Base-by-base conservation (phyloP, 2,797 vertebrate genomes). In the Caiman crocodilus region DNA sequence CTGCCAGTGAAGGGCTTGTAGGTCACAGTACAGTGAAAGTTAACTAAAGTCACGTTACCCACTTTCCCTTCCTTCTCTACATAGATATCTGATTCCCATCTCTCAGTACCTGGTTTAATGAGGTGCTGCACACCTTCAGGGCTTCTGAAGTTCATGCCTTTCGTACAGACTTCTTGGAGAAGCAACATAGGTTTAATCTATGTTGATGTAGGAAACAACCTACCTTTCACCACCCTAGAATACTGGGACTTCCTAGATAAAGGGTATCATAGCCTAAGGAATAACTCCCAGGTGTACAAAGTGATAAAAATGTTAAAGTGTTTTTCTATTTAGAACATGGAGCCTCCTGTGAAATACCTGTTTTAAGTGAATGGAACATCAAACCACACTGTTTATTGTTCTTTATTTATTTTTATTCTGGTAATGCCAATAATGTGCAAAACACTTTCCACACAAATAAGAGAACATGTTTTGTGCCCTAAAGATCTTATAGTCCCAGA, bases 401-500 rank as follows among this genome's bases (percentile, higher is more conserved):
- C 85, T 85, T 42, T 26, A 3, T 26, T 61, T 23, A 14, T 15
- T 32, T 88, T 94, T 94, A 82, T 94, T 94, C 82, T 93, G 92
- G 84, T 89, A 82, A 35, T 25, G 59, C 28, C 80, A 67, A 61
- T 14, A 60, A 75, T 2, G 10, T 32, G 57, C 58, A 30, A 61
- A 58, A 63, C 4, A 17, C 67, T 73, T 30, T 61, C 88, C 79
- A 60, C 87, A 82, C 57, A 92, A 86, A 86, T 28, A 10, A 50
- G 42, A 50, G 42, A 50, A 20, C n/a, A 8, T 80, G 5, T 57
- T 78, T 94, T 85, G 78, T 88, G 64, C 76, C 87, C 73, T 64
- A 84, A 60, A 61, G 79, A 20, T 56, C 17, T 3, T 64, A 56
- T 59, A 74, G 77, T 30, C 84, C 25, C 35, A 17, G 65, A 50